Percentiles rank a stretch among this genome's conserved stretches.
Conservation (phyloP, 2,113 vertebrate genomes). For the Ariopsis seemanni region DNA sequence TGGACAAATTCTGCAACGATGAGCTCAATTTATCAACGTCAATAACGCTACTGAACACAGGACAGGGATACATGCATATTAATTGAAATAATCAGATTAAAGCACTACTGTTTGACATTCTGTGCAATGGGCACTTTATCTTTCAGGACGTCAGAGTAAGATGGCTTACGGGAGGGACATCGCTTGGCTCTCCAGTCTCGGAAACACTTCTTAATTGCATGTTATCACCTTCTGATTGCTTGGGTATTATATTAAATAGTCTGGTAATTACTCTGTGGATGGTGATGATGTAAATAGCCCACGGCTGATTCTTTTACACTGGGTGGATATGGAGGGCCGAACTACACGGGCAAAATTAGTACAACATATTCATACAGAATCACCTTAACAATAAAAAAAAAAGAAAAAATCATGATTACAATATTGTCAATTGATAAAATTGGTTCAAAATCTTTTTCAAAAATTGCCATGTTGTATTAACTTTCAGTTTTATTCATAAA, state of each 20-base stretch:
- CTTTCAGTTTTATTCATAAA: background rate
- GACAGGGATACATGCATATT: conserved; percentile 94
- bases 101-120: conserved; percentile 93
- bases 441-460: background rate
- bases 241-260: conserved; percentile 99
- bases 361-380: background rate
- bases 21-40: conserved; percentile 98
- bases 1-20: conserved; percentile 86
- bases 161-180: conserved; percentile 73
- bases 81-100: conserved; percentile 99
- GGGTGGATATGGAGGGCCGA: conserved; percentile 62
- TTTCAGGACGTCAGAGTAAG: conserved; percentile 84
- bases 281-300: conserved; percentile 96
- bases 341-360: conserved; percentile 59
- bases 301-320: conserved; percentile 81
- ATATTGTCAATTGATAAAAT: background rate
- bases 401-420: background rate
- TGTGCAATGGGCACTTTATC: conserved; percentile 95
- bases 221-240: conserved; percentile 99
- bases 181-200: conserved; percentile 88
- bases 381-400: background rate
- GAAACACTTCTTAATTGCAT: conserved; percentile 98
- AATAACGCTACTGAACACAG: conserved; percentile 84
- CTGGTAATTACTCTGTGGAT: conserved; percentile 98
- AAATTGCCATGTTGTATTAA: background rate